A percentile compares a stretch with the other conserved stretches of the same genome.
These are phyloP conservation scores for Neosilurus mollespiculum DNA, from an alignment of 2,797 vertebrate genomes.

Conservation along the genomic window DNA sequence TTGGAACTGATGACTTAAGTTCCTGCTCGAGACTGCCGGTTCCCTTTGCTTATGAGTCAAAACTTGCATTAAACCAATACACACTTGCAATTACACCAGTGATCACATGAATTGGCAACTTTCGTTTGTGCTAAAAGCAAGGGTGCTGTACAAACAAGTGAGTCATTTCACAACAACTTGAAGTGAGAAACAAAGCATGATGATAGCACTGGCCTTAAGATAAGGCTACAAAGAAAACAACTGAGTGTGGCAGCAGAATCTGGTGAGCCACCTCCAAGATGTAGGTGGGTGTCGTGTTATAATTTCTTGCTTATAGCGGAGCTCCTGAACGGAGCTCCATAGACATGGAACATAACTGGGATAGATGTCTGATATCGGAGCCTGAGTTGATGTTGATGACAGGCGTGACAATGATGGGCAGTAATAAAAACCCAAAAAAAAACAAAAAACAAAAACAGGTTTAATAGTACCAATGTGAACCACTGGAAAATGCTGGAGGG, in stretches of 20 bases:
- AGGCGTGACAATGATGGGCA: too few relatives aligned
- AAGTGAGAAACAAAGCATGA: constrained; percentile 27
- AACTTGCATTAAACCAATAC: constrained; percentile 9
- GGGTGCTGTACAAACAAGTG: constrained; percentile 26
- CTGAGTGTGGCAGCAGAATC: constrained; percentile 3
- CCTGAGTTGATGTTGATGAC: too few relatives aligned
- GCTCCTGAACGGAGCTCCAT: too few relatives aligned
- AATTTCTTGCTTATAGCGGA: not conserved
- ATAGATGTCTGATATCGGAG: too few relatives aligned
- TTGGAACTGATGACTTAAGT: constrained; percentile 31
- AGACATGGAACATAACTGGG: too few relatives aligned
- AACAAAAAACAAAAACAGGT: too few relatives aligned
- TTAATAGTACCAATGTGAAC: too few relatives aligned
- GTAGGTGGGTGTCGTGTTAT: constrained; percentile 2
- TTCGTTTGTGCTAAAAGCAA: constrained; percentile 16
- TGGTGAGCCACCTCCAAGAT: not conserved
- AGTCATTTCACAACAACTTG: constrained; percentile 22
- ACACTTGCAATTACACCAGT: constrained; percentile 15
- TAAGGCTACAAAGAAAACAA: constrained; percentile 17
- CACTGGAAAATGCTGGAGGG: too few relatives aligned
- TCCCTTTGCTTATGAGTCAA: constrained; percentile 34
- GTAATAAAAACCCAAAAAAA: too few relatives aligned
- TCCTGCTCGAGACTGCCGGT: constrained; percentile 5
- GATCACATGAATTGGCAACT: constrained; percentile 13
- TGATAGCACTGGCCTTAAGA: constrained; percentile 10